These are phyloP conservation scores for Caenorhabditis sp. DNA, from an alignment of 2,888 invertebrate species.

Conservation along the genomic window DNA sequence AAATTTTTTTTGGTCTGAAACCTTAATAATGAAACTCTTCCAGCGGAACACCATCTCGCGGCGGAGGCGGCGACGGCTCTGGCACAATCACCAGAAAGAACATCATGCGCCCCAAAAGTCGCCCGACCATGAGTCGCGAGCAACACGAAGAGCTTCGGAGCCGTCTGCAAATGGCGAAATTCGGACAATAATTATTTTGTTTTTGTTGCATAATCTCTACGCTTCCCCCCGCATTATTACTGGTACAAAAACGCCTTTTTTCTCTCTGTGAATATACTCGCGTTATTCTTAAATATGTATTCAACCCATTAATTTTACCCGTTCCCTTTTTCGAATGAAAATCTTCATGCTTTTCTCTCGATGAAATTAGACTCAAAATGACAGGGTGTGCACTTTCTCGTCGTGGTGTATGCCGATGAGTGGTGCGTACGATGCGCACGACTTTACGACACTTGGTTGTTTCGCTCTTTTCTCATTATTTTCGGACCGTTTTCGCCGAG, in stretches of 20 bases:
- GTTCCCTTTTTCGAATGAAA: constrained; percentile 3
- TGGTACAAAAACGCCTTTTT: constrained; percentile 1
- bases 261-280: constrained; percentile 8
- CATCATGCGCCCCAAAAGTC: constrained; percentile 44
- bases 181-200: constrained; percentile 2
- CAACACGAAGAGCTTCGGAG: constrained; percentile 38
- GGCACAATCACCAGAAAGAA: constrained; percentile 45
- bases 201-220: not conserved
- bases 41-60: constrained; percentile 54
- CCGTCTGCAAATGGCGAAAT: constrained; percentile 35
- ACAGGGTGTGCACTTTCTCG: not conserved
- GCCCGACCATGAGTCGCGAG: constrained; percentile 50
- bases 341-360: not conserved
- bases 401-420: not conserved
- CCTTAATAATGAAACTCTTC: not conserved
- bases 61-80: constrained; percentile 32
- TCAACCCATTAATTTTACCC: not conserved
- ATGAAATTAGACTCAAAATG: not conserved
- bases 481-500: not conserved
- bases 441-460: constrained; percentile 1
- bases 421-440: not conserved
- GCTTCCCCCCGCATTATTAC: not conserved
- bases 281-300: not conserved
- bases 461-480: not conserved
- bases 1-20: constrained; percentile 4